phyloP scores from a whole-genome alignment of 2,113 vertebrate genomes.

The Sciurus niger region DNA sequence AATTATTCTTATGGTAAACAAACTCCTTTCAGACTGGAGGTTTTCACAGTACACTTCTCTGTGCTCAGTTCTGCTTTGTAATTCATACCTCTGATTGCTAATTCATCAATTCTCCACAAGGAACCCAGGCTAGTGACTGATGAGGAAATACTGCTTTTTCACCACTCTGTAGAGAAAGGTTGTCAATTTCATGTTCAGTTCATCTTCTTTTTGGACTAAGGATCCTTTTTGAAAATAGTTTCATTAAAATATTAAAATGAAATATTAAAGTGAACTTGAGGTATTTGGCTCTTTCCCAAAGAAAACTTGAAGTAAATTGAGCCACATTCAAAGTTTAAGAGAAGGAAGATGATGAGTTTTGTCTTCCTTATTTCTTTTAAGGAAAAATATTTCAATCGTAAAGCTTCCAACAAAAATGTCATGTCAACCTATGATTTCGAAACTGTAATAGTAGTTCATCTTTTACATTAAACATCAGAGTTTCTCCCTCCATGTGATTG shows the following conservation, averaged over 20 bases:
- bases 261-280: background rate
- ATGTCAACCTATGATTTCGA: background rate
- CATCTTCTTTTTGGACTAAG: background rate
- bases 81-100: background rate
- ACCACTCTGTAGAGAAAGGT: background rate
- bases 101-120: background rate
- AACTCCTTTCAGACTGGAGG: background rate
- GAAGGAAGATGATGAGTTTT: background rate
- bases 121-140: background rate
- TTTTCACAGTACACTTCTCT: background rate
- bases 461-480: constrained; percentile 4
- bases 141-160: background rate
- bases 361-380: background rate
- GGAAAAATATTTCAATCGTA: background rate
- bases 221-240: background rate
- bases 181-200: background rate
- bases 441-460: background rate
- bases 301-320: background rate
- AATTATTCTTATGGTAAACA: background rate
- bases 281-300: background rate
- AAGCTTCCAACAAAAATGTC: background rate
- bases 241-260: background rate
- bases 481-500: background rate
- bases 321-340: background rate
- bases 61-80: background rate